Evolutionary conservation across 2,797 vertebrate genomes (phyloP), one percentile per base, ranked within the genome.

Genomic region (Chaunax sp.): DNA sequence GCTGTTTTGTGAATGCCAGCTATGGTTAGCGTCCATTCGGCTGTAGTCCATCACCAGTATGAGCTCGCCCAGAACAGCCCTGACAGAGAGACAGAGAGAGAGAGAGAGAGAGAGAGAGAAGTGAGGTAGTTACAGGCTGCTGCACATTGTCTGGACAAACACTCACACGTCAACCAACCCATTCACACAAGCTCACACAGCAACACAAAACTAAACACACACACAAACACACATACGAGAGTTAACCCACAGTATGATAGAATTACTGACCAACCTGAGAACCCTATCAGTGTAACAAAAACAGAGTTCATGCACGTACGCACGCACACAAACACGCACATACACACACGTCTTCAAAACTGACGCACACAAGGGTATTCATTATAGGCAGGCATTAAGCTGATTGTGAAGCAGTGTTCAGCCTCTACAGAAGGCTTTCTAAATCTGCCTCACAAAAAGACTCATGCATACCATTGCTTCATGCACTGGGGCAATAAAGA

Each of bases 361-460:
- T 87, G 83, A 93, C 73, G 78, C 90, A 92, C 88, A 92, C 85
- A 90, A 86, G 86, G 87, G 89, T 87, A 90, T 93, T 93, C 92
- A 94, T 92, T 90, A 87, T 88, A 78, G 81, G 81, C 77, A 83
- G 69, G 90, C 90, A 93, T 93, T 93, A 93, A 91, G 91, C 90
- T 93, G 91, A 93, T 92, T 93, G 92, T 93, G 90, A 86, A 77
- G 86, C 87, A 81, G 86, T 73, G 81, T 89, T 84, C 89, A 90
- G 83, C 26, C 86, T 93, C 89, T 90, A 93, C 92, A 93, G 89
- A 89, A 86, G 83, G 87, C 89, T 93, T 92, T 94, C 88, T 92
- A 92, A 94, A 93, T 92, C 92, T 92, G 89, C 90, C 87, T 87
- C 85, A 93, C 91, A 91, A 92, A 93, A 93, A 92, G 83, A 80